phyloP scores from a whole-genome alignment of 2,888 invertebrate genomes.

The Dicyrtomina minuta region DNA sequence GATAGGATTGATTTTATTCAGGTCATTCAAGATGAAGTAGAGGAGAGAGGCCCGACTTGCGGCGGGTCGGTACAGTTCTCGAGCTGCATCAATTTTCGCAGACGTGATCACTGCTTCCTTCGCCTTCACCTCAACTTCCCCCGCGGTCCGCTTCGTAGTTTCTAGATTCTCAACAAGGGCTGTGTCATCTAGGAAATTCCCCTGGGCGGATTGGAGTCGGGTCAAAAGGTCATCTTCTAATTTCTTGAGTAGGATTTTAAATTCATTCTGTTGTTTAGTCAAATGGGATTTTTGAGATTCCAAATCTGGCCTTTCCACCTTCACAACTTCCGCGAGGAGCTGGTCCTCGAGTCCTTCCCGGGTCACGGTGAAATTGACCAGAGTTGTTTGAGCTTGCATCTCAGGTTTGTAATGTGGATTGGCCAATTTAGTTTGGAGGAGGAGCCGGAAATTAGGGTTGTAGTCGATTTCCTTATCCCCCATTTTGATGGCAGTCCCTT shows the following conservation, averaged over 20 bases:
- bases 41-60: constrained; percentile 89
- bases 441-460: constrained; percentile 78
- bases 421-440: constrained; percentile 91
- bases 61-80: constrained; percentile 68
- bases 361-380: constrained; percentile 97
- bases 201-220: constrained; percentile 85
- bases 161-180: constrained; percentile 94
- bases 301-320: constrained; percentile 92
- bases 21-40: constrained; percentile 92
- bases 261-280: constrained; percentile 94
- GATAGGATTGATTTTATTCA: constrained; percentile 94
- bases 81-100: constrained; percentile 85
- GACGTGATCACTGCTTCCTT: constrained; percentile 90
- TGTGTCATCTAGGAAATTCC: constrained; percentile 91
- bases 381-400: no score
- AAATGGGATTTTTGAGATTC: constrained; percentile 92
- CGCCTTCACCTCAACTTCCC: constrained; percentile 91
- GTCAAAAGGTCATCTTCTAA: constrained; percentile 91
- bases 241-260: constrained; percentile 89
- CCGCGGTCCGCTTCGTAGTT: constrained; percentile 91
- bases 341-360: constrained; percentile 95
- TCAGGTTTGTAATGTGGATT: constrained; percentile 98
- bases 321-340: constrained; percentile 91
- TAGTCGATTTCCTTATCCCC: constrained; percentile 97
- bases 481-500: constrained; percentile 76